Percentiles rank a stretch among this genome's conserved stretches.
These are phyloP conservation scores for Jordanella pulchra DNA, from an alignment of 2,797 vertebrate species.

Conservation along the genomic window DNA sequence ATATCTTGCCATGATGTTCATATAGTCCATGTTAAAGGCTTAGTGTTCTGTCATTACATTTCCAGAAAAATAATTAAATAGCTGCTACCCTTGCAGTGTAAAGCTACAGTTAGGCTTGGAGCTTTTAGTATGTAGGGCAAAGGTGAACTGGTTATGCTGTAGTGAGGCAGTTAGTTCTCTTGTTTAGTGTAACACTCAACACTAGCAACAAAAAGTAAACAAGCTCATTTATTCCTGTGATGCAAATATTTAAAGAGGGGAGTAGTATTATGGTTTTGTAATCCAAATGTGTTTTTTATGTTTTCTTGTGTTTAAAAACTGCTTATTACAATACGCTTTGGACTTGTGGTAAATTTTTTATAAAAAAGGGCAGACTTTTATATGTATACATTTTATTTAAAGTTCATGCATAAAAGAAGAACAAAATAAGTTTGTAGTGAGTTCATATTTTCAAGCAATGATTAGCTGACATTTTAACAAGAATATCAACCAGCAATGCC, in stretches of 20 bases:
- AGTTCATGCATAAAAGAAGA: neutral
- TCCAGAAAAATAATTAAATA: neutral
- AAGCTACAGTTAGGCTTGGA: constrained; percentile 19
- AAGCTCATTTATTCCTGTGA: neutral
- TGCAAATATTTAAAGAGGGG: constrained; percentile 8
- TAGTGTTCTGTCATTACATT: neutral
- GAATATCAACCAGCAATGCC: neutral
- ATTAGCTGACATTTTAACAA: neutral
- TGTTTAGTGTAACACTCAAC: constrained; percentile 42
- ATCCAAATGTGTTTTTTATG: neutral
- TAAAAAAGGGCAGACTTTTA: neutral
- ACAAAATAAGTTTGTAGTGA: neutral
- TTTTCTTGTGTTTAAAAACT: neutral
- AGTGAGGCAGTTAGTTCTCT: constrained; percentile 54
- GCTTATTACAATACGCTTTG: too few species aligned
- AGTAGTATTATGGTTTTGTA: too few species aligned
- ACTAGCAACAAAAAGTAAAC: constrained; percentile 9
- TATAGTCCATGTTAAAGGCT: neutral
- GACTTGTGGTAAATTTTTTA: too few species aligned
- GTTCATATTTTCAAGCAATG: neutral
- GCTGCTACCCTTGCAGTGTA: neutral
- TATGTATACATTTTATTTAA: neutral
- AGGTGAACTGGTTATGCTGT: constrained; percentile 69
- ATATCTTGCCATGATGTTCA: constrained; percentile 3
- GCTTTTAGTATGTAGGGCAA: constrained; percentile 77